Evolutionary conservation across 64 coral and sea anemone genomes (phyloP), one percentile per base, ranked within the genome.

Genomic region (Montipora sp.): DNA sequence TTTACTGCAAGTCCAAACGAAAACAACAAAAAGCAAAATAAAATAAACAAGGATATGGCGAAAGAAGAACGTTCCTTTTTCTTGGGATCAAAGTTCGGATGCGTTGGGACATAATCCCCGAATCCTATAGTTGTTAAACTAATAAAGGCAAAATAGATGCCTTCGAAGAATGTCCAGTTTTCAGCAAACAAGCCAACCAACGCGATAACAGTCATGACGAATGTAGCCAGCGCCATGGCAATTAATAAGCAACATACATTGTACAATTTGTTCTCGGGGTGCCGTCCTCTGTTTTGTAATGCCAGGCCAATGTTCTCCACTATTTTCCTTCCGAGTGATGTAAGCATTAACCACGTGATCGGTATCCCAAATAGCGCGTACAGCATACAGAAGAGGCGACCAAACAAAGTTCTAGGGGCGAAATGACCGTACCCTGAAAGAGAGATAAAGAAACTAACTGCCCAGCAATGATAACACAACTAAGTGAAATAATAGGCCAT

Each of bases 341-440:
- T 88, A n/a, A 98, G 92, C 95, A 98, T 98, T 80, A 98, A 47
- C 95, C 95, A 98, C 69, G 89, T 94, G 78, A 98, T 48, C 3
- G 95, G 95, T 82, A 98, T 98, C 50, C 95, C 95, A 92, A 98
- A 98, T 89, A 98, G 89, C 73, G 95, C 95, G 75, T 98, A 98
- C 55, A 86, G 49, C 79, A 98, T 94, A 43, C 95, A 98, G 78
- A 98, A 98, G 12, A 94, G 21, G 13, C 95, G 92, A 48, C 95
- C 95, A 1, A 77, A 11, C 2, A 94, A 43, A 0, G 95, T 98
- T n/a, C 68, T 85, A 7, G 95, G 95, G 20, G 89, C 83, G 51
- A 98, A 84, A 47, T 98, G 95, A 5, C 95, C 95, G 69, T 98
- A 98, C 7, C 95, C 95, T 97, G 59, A 73, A 46, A 43, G 51